Percentiles rank a stretch among this genome's conserved stretches.
Evolutionary conservation across 2,888 invertebrate species (phyloP).

Genomic region (Agonum fuliginosum): DNA sequence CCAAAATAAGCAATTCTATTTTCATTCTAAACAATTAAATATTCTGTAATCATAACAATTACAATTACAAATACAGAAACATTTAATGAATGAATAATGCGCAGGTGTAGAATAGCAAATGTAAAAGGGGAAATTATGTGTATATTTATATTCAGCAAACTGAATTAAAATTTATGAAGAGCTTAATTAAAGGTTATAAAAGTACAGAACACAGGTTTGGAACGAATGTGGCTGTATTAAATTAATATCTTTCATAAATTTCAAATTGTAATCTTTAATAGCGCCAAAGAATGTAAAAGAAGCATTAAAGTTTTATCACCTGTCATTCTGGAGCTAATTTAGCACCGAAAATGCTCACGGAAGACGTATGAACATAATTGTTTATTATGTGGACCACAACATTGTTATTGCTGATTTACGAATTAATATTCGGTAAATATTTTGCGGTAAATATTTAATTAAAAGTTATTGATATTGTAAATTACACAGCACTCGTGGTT

Average conservation of each 20-base stretch:
- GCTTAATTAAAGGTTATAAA: constrained; percentile 22
- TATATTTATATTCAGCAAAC: neutral
- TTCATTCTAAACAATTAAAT: no score
- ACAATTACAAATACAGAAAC: no score
- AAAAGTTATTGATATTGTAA: neutral
- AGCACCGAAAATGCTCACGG: constrained; percentile 2
- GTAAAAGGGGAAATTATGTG: neutral
- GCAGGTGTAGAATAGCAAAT: no score
- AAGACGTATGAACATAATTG: constrained; percentile 16
- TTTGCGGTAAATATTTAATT: constrained; percentile 14
- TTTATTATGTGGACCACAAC: neutral
- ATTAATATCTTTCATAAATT: constrained; percentile 31
- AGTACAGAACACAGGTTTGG: constrained; percentile 25
- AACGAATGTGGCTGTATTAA: constrained; percentile 12
- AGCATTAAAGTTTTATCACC: constrained; percentile 18
- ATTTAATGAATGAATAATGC: no score
- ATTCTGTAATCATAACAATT: no score
- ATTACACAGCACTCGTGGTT: no score
- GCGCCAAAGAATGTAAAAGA: constrained; percentile 30
- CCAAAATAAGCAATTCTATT: no score
- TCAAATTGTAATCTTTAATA: constrained; percentile 34
- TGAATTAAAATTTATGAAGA: constrained; percentile 35
- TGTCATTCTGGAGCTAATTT: constrained; percentile 12
- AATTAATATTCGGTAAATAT: constrained; percentile 15
- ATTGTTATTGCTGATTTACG: neutral